Evolutionary conservation across 2,797 vertebrate species (phyloP).

Genomic region (Phataginus tricuspis): DNA sequence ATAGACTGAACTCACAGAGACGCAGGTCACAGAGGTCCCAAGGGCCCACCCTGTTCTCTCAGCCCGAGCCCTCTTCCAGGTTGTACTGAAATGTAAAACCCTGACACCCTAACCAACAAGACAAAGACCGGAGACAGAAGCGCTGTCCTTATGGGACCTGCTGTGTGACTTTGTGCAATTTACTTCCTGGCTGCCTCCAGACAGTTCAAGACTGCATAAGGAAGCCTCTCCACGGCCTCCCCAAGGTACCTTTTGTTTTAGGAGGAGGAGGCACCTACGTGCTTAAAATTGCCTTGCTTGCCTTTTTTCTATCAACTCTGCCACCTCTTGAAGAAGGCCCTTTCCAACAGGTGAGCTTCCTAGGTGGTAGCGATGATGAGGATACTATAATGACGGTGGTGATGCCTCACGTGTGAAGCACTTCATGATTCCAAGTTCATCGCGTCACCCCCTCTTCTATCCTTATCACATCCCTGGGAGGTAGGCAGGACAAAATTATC

Average conservation of each 20-base stretch:
- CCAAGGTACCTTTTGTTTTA: background rate
- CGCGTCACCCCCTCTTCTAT: background rate
- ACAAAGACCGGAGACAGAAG: background rate
- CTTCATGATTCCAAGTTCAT: background rate
- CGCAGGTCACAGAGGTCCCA: background rate
- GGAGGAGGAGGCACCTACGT: background rate
- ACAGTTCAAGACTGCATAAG: background rate
- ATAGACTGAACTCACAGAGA: background rate
- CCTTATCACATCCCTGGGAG: background rate
- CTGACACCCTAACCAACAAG: background rate
- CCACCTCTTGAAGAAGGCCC: background rate
- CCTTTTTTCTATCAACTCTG: background rate
- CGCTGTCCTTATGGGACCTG: background rate
- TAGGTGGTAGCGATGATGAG: background rate
- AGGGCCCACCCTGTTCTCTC: background rate
- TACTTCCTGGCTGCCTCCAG: background rate
- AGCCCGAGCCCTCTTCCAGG: background rate
- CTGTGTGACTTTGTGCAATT: background rate
- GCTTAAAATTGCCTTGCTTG: background rate
- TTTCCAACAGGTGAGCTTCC: background rate
- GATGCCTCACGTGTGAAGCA: background rate
- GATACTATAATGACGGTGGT: background rate
- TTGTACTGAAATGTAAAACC: background rate
- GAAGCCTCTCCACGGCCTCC: background rate
- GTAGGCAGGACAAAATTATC: background rate